These are phyloP conservation scores for Enteromius thamalakanensis DNA, from an alignment of 2,797 vertebrate genomes.

Conservation along the genomic window DNA sequence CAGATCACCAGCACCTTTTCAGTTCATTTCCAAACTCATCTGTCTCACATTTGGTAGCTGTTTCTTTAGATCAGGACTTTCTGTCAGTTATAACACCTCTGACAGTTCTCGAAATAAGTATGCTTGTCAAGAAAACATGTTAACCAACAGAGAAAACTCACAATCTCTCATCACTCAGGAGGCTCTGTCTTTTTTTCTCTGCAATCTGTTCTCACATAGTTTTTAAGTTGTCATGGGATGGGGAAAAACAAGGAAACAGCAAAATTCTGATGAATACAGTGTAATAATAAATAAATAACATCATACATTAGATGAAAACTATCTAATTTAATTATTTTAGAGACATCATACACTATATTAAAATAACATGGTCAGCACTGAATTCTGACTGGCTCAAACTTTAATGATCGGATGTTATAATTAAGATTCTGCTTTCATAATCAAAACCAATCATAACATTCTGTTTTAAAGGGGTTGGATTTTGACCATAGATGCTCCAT, in stretches of 20 bases:
- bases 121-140: constrained; percentile 11
- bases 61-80: not conserved
- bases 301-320: not conserved
- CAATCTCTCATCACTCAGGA: constrained; percentile 12
- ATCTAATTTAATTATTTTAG: not conserved
- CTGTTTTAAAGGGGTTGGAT: not conserved
- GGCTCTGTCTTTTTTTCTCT: constrained; percentile 19
- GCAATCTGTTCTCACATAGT: constrained; percentile 19
- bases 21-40: constrained; percentile 19
- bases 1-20: constrained; percentile 24
- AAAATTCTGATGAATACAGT: not conserved
- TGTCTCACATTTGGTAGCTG: not conserved
- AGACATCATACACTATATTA: not conserved
- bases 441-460: not conserved
- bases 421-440: not conserved
- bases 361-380: not conserved
- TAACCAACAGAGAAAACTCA: constrained; percentile 15
- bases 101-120: constrained; percentile 2
- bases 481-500: not conserved
- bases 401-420: not conserved
- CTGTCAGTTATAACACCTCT: not conserved
- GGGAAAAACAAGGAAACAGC: not conserved
- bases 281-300: not conserved
- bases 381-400: not conserved
- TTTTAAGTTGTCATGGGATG: constrained; percentile 5